Base-by-base conservation (phyloP, 2,888 invertebrate species). In the Xestoiulus laeticollis region DNA sequence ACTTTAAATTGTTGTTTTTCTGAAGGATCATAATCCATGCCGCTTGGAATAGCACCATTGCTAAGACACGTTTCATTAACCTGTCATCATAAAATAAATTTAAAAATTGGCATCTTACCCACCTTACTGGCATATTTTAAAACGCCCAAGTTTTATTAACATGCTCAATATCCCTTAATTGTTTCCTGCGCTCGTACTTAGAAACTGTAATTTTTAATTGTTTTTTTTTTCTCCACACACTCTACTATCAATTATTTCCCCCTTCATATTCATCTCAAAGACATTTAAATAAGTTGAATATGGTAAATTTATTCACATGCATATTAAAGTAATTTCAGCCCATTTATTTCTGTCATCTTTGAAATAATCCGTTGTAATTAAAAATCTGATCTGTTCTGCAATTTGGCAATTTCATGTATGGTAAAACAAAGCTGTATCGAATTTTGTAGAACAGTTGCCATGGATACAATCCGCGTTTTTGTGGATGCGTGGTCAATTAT, bases 51-150 rank as follows among this genome's bases (percentile, higher is more conserved):
- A 6, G 68, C 68, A 16, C 87, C 87, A 19, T 87, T 87, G 22
- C 59, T 68, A 32, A 87, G 33, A 87, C 87, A 87, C 33, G 53
- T 53, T 68, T 87, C 87, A 48, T 87, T 87, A 32, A 87, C 87
- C 87, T 87, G 38, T 30, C 22, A 68, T 22, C 38, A 38, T 38
- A 53, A 53, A 53, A 53, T 16, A 53, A 19, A 19, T 5, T 5
- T 38, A 38, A 22, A 68, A 59, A 59, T n/a, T 59, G 59, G 59
- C 48, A 16, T 48, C 16, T 8, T 2, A 48, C 48, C 16, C 1
- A 48, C 12, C 48, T 48, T 48, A 16, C 48, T 48, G 12, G 12
- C 19, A n/a, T 32, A 82, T 82, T 82, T 82, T 22, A 83, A 83
- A n/a, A 82, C 19, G 32, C 82, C 26, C 19, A 32, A 26, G 83